These are phyloP conservation scores for Paedocypris micromegethes DNA, from an alignment of 2,797 vertebrate species.

Conservation along the genomic window DNA sequence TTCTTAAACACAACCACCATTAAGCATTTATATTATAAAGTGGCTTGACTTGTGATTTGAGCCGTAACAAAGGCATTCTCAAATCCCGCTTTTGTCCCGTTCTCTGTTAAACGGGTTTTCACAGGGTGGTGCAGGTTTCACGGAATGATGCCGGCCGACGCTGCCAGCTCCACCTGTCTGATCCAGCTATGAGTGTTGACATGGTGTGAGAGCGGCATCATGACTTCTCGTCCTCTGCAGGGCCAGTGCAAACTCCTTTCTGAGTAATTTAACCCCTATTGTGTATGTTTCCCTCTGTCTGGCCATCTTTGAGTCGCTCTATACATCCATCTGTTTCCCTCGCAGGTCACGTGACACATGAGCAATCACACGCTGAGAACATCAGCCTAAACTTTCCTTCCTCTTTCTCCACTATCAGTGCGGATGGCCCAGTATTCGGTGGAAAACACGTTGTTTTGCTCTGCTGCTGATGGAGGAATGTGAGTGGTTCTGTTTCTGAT, in stretches of 20 bases:
- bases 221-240: background rate
- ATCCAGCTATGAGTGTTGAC: slow-evolving; percentile 3
- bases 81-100: slow-evolving; percentile 22
- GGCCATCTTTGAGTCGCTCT: slow-evolving; percentile 9
- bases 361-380: slow-evolving; percentile 17
- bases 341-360: slow-evolving; percentile 2
- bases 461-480: slow-evolving; percentile 2
- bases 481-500: slow-evolving; percentile 31
- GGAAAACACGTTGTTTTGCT: slow-evolving; percentile 5
- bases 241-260: background rate
- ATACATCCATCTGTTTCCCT: background rate
- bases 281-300: slow-evolving; percentile 16
- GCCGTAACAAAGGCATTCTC: background rate
- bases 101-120: slow-evolving; percentile 15
- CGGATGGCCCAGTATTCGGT: slow-evolving; percentile 18
- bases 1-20: background rate
- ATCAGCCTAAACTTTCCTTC: background rate
- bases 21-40: slow-evolving; percentile 24
- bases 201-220: too few species aligned
- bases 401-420: slow-evolving; percentile 1
- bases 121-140: slow-evolving; percentile 26
- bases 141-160: slow-evolving; percentile 23
- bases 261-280: slow-evolving; percentile 19
- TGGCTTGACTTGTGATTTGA: slow-evolving; percentile 4
- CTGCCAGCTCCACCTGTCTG: slow-evolving; percentile 35